Percentiles rank a stretch among this genome's conserved stretches.
Conservation (phyloP, 2,797 vertebrate genomes). For the Pantherophis alleghaniensis region DNA sequence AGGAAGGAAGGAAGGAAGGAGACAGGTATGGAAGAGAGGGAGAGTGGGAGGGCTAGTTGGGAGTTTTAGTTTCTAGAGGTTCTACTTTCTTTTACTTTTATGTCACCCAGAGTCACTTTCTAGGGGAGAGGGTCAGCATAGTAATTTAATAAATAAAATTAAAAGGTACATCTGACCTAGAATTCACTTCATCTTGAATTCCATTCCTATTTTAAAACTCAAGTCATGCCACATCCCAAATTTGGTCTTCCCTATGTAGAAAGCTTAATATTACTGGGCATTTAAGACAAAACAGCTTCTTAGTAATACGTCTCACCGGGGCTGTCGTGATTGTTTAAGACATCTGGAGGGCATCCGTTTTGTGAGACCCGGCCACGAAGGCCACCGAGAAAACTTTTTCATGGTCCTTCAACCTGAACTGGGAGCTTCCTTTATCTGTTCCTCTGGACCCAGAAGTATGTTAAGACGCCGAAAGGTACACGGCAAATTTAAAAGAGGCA, state of each 20-base stretch:
- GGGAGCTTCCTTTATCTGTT: too few species aligned
- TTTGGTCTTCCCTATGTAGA: not conserved
- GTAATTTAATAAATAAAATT: not conserved
- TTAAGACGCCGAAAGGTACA: not conserved
- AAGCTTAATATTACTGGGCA: not conserved
- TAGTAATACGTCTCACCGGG: not conserved
- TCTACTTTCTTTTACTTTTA: not conserved
- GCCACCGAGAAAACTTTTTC: not conserved
- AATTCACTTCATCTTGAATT: not conserved
- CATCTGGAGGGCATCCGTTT: not conserved
- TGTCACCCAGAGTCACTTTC: too few species aligned
- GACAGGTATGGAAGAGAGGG: too few species aligned
- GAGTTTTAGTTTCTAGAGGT: not conserved
- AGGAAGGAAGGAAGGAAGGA: not conserved
- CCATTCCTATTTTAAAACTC: not conserved
- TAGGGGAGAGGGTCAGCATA: too few species aligned
- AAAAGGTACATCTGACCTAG: not conserved
- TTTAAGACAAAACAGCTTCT: not conserved
- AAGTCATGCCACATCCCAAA: not conserved
- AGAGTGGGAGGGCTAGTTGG: too few species aligned
- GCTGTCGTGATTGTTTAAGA: not conserved
- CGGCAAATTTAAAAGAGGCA: rapidly evolving
- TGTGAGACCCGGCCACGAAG: too few species aligned
- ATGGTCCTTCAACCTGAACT: too few species aligned
- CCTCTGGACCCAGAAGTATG: not conserved